Evolutionary conservation across 2,113 vertebrate species (phyloP).

Genomic region (Muntiacus reevesi): DNA sequence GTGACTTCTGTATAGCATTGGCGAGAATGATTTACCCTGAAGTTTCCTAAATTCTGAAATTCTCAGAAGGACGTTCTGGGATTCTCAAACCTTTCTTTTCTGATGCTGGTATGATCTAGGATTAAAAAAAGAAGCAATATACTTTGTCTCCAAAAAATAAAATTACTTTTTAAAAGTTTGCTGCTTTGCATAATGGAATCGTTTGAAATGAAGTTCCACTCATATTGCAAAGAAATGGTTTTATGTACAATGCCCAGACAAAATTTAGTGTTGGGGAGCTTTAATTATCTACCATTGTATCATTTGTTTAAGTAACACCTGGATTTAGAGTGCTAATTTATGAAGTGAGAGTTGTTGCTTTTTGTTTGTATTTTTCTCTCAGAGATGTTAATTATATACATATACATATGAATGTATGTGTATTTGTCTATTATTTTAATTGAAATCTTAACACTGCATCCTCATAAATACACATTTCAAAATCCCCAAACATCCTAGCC

Average conservation of each 20-base stretch:
- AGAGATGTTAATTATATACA: background rate
- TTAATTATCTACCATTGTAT: constrained; percentile 56
- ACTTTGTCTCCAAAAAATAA: background rate
- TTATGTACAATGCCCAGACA: constrained; percentile 34
- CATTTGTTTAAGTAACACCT: constrained; percentile 68
- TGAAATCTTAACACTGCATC: background rate
- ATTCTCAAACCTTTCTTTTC: background rate
- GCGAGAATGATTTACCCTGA: background rate
- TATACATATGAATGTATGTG: background rate
- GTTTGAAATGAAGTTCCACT: background rate
- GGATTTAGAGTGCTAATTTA: constrained; percentile 50
- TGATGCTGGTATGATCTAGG: background rate
- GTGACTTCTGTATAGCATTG: background rate
- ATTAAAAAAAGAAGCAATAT: background rate
- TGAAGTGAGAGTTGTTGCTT: background rate
- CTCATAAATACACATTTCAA: background rate
- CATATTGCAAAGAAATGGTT: background rate
- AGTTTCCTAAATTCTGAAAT: background rate
- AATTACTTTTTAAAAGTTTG: background rate
- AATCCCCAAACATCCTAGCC: background rate
- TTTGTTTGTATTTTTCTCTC: background rate
- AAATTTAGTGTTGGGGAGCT: constrained; percentile 17
- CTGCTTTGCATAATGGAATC: constrained; percentile 9
- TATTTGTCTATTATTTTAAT: background rate
- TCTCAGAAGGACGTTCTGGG: background rate